phyloP scores from a whole-genome alignment of 2,797 vertebrate species.

The Notamacropus eugenii region DNA sequence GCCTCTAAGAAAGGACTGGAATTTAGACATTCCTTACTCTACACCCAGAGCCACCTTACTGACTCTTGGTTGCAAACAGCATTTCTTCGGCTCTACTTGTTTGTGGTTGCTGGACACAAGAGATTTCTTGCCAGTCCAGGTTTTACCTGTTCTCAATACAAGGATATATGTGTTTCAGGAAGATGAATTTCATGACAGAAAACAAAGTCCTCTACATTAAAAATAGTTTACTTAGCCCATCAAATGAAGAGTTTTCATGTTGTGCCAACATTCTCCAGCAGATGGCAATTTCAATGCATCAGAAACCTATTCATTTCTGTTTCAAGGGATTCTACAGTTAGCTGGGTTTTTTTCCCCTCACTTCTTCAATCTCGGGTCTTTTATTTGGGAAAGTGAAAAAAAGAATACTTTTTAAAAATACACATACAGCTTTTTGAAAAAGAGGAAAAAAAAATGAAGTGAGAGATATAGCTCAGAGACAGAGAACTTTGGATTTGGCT shows the following conservation, averaged over 20 bases:
- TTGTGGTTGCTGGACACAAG: not conserved
- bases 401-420: not conserved
- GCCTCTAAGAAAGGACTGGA: not conserved
- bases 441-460: not conserved
- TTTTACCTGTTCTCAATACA: not conserved
- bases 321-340: not conserved
- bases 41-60: not conserved
- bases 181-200: not conserved
- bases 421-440: not conserved
- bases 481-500: not conserved
- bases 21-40: not conserved
- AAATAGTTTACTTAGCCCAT: not conserved
- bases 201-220: not conserved
- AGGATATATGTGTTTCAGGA: not conserved
- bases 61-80: not conserved
- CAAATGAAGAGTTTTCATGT: not conserved
- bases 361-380: slow-evolving; percentile 8
- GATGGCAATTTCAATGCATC: not conserved
- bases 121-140: not conserved
- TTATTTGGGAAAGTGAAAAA: slow-evolving; percentile 1
- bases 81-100: not conserved
- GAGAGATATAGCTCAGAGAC: not conserved
- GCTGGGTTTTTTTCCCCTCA: not conserved
- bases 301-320: not conserved
- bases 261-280: not conserved